Conservation (phyloP, 2,888 invertebrate genomes). For the Orchesellides sinensis region DNA sequence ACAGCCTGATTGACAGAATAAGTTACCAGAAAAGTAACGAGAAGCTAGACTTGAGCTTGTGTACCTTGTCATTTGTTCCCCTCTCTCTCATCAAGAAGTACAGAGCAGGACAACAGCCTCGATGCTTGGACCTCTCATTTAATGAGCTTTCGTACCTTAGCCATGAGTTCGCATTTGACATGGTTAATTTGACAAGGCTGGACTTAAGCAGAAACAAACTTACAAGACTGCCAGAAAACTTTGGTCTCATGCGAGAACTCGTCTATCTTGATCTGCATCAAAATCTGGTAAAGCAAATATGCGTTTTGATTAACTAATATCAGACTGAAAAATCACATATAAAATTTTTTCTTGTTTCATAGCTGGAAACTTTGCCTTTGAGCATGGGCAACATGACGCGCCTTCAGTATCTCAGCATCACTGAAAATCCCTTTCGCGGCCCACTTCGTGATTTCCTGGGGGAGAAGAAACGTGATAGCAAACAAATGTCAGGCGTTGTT, state of each 20-base stretch:
- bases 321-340: background rate
- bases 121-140: background rate
- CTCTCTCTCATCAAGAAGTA: too few relatives aligned
- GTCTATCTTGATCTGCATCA: constrained; percentile 29
- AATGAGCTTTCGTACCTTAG: background rate
- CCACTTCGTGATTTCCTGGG: constrained; percentile 17
- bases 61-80: too few relatives aligned
- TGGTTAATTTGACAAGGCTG: background rate
- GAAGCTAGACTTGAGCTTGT: too few relatives aligned
- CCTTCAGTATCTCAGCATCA: constrained; percentile 1
- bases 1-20: too few relatives aligned
- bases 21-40: too few relatives aligned
- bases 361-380: constrained; percentile 28
- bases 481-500: background rate
- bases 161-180: background rate
- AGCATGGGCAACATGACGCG: constrained; percentile 31
- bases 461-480: background rate
- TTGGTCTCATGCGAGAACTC: background rate
- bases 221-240: background rate
- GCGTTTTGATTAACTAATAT: background rate
- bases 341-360: background rate
- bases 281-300: constrained; percentile 20
- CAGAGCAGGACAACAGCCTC: too few relatives aligned
- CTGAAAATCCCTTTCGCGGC: constrained; percentile 20
- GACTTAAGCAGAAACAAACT: constrained; percentile 16